Conservation (phyloP, 2,113 vertebrate species). For the Poeciliopsis occidentalis region DNA sequence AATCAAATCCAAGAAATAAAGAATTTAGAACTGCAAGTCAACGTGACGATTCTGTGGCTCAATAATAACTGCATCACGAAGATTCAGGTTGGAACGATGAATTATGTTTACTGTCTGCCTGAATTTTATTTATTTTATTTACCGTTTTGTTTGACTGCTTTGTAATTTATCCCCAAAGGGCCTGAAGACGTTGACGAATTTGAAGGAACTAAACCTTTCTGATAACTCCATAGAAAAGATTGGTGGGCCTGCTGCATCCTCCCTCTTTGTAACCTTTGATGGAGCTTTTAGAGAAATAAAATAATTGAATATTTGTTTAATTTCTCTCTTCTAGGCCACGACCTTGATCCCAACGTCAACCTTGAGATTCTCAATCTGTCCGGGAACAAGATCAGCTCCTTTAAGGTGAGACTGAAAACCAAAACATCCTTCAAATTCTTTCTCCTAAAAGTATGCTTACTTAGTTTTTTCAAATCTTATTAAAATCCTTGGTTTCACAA, state of each 20-base stretch:
- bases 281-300: constrained; percentile 15
- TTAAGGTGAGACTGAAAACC: constrained; percentile 82
- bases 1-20: constrained; percentile 83
- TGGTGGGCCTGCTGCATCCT: constrained; percentile 72
- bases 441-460: constrained; percentile 30
- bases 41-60: constrained; percentile 81
- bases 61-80: constrained; percentile 83
- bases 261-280: constrained; percentile 14
- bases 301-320: not conserved
- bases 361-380: constrained; percentile 89
- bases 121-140: not conserved
- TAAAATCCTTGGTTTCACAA: constrained; percentile 49
- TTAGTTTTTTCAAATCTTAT: constrained; percentile 40
- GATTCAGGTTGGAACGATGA: constrained; percentile 74
- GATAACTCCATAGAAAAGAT: constrained; percentile 83
- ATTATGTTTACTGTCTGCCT: not conserved
- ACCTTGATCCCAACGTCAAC: constrained; percentile 82
- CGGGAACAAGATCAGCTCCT: constrained; percentile 89
- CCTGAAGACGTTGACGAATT: constrained; percentile 78
- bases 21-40: constrained; percentile 77
- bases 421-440: constrained; percentile 36
- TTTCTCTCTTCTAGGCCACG: constrained; percentile 71
- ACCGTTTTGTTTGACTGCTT: not conserved
- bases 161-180: constrained; percentile 68
- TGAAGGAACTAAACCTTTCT: constrained; percentile 86